These are phyloP conservation scores for Dicranocentrus wangi DNA, from an alignment of 2,888 invertebrate genomes.

Conservation along the genomic window DNA sequence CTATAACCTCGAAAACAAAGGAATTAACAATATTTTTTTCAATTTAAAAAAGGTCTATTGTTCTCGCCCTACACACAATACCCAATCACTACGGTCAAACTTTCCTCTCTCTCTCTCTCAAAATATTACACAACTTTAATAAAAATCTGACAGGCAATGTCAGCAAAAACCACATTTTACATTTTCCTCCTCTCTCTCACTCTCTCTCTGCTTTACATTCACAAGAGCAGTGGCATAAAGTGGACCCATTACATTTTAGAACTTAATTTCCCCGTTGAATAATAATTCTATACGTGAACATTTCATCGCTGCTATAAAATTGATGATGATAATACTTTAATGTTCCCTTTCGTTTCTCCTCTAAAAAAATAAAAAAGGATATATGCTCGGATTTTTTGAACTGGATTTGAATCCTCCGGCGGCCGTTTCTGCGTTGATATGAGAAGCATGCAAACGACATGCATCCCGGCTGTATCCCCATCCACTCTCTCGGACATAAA, in stretches of 20 bases:
- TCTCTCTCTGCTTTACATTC: background rate
- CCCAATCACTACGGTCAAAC: too few species aligned
- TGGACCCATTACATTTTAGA: constrained; percentile 37
- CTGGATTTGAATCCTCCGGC: constrained; percentile 32
- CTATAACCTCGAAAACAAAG: too few species aligned
- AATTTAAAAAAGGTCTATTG: too few species aligned
- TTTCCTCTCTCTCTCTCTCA: background rate
- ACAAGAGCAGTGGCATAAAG: background rate
- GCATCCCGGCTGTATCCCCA: too few species aligned
- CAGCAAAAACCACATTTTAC: background rate
- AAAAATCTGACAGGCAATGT: background rate
- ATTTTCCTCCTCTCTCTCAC: background rate
- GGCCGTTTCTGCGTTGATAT: background rate
- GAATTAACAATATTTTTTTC: too few species aligned
- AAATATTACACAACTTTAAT: background rate
- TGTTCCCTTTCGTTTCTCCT: background rate
- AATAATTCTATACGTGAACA: constrained; percentile 36
- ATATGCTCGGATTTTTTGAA: constrained; percentile 21
- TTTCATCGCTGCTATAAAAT: constrained; percentile 34
- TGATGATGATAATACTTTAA: constrained; percentile 29
- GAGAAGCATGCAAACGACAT: background rate
- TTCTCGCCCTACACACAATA: too few species aligned
- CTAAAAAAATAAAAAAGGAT: background rate
- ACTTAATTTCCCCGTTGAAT: constrained; percentile 34
- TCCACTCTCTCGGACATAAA: too few species aligned